These are phyloP conservation scores for Perithous albicinctus DNA, from an alignment of 2,888 invertebrate species.

Conservation along the genomic window DNA sequence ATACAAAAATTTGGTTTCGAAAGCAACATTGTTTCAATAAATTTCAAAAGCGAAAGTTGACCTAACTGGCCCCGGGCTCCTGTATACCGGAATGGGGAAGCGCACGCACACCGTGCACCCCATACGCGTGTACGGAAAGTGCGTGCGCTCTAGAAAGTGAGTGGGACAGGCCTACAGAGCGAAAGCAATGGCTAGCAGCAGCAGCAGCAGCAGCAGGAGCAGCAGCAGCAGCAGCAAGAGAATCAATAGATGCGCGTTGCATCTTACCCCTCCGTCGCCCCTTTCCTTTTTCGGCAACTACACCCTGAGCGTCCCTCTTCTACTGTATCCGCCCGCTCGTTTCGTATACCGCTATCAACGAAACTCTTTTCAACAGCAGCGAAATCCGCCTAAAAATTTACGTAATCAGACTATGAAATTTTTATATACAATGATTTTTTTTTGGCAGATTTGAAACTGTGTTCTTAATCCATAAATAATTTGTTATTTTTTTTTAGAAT, in stretches of 20 bases:
- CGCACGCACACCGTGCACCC: slow-evolving; percentile 65
- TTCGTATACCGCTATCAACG: slow-evolving; percentile 44
- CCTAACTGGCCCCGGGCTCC: no score
- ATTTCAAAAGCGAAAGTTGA: no score
- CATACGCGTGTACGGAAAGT: slow-evolving; percentile 53
- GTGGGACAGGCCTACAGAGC: slow-evolving; percentile 49
- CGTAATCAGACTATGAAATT: slow-evolving; percentile 1
- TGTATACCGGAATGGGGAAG: slow-evolving; percentile 51
- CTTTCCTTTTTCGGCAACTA: slow-evolving; percentile 74
- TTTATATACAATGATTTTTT: not conserved
- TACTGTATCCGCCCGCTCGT: slow-evolving; percentile 54
- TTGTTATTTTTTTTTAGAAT: no score
- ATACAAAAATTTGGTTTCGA: no score
- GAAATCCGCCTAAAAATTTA: not conserved
- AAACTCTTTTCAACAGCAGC: slow-evolving; percentile 20
- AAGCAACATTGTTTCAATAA: no score
- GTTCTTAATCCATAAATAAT: no score
- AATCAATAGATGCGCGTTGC: slow-evolving; percentile 84
- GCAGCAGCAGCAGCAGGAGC: slow-evolving; percentile 69
- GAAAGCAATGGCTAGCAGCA: slow-evolving; percentile 54
- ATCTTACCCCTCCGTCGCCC: slow-evolving; percentile 80
- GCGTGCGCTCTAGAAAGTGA: slow-evolving; percentile 72
- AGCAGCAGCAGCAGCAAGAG: slow-evolving; percentile 77
- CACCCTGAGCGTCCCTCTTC: slow-evolving; percentile 73
- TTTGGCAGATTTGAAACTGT: not conserved